phyloP scores from a whole-genome alignment of 2,888 invertebrate genomes.

The Megalurothrips usitatus region DNA sequence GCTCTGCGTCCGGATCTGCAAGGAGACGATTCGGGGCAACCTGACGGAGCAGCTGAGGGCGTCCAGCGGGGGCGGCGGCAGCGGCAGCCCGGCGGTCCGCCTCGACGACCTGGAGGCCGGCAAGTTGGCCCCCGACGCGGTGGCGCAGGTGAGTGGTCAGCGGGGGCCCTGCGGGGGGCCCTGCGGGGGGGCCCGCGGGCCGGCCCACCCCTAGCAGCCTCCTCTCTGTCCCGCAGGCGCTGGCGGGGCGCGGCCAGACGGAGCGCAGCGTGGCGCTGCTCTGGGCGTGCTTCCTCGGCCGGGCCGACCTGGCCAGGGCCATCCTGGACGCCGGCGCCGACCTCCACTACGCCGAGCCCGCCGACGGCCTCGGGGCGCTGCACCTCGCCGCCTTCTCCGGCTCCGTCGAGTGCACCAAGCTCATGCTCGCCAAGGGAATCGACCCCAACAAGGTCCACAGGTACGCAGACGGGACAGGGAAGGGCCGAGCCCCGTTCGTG shows the following conservation, averaged over 20 bases:
- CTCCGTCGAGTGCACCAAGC: constrained; percentile 65
- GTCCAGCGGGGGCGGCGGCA: constrained; percentile 55
- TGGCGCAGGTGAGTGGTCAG: constrained; percentile 46
- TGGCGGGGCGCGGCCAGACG: constrained; percentile 37
- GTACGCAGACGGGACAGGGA: no score
- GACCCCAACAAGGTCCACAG: constrained; percentile 66
- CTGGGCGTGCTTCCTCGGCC: constrained; percentile 69
- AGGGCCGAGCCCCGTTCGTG: no score
- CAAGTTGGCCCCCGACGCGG: constrained; percentile 57
- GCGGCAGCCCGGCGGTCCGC: constrained; percentile 42
- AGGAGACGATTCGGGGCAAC: constrained; percentile 66
- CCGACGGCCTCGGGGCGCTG: constrained; percentile 64
- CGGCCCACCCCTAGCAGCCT: no score
- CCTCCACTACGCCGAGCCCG: constrained; percentile 63
- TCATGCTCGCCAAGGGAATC: constrained; percentile 62
- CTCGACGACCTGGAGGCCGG: constrained; percentile 71
- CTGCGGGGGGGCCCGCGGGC: no score
- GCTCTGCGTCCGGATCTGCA: constrained; percentile 46
- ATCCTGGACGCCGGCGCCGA: constrained; percentile 66
- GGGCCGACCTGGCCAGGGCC: constrained; percentile 60
- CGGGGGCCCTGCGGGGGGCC: no score
- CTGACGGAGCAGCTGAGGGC: constrained; percentile 68
- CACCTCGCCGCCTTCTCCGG: constrained; percentile 76
- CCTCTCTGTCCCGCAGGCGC: not conserved
- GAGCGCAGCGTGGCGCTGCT: constrained; percentile 69